Evolutionary conservation across 2,888 invertebrate species (phyloP).

Genomic region (Dexiosoma caninum): DNA sequence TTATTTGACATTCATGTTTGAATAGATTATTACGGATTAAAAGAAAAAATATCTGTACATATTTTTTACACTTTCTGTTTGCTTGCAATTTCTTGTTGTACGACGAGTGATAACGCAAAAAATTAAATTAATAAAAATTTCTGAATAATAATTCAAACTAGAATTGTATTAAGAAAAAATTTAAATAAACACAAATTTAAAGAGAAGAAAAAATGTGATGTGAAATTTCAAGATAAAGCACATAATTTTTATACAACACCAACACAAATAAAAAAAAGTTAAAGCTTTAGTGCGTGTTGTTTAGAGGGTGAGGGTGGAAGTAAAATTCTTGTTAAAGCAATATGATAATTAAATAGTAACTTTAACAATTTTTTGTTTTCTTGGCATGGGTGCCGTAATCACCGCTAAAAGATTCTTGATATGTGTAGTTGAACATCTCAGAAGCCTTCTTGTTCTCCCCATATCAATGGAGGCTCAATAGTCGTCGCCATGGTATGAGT

Average conservation of each 20-base stretch:
- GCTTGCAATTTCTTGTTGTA: background rate
- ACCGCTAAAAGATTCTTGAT: too few relatives aligned
- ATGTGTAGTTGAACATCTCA: too few relatives aligned
- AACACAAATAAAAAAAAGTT: background rate
- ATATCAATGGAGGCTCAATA: too few relatives aligned
- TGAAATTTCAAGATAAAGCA: slow-evolving; percentile 57
- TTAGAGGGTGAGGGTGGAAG: background rate
- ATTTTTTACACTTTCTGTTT: background rate
- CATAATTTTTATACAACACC: slow-evolving; percentile 15
- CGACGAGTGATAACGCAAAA: slow-evolving; percentile 21
- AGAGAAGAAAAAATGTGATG: slow-evolving; percentile 32
- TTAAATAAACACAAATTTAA: background rate
- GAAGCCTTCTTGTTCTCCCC: too few relatives aligned
- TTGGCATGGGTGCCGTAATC: too few relatives aligned
- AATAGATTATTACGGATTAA: background rate
- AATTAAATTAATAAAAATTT: slow-evolving; percentile 49
- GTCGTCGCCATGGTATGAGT: too few relatives aligned
- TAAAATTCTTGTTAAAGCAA: background rate
- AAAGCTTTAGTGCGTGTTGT: background rate
- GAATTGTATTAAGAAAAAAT: background rate
- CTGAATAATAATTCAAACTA: slow-evolving; percentile 41
- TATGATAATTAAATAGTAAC: background rate
- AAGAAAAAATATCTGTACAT: background rate
- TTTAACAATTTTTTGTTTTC: too few relatives aligned
- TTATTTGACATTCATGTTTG: background rate